A percentile compares a stretch with the other conserved stretches of the same genome.
Evolutionary conservation across 2,888 invertebrate species (phyloP).

Genomic region (Amiota mariae): DNA sequence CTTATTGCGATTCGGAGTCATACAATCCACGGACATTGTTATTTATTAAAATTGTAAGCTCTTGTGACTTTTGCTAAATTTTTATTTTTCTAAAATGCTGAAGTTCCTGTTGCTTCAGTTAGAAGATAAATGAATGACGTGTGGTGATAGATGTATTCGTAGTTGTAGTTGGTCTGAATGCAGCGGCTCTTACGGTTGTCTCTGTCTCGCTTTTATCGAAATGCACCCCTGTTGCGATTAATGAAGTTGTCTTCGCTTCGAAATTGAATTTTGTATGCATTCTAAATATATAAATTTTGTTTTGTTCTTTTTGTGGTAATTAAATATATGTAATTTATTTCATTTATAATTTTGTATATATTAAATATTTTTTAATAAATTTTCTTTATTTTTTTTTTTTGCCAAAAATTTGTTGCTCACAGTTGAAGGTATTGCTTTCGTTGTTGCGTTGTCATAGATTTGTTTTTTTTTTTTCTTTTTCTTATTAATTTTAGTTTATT

Average conservation of each 20-base stretch:
- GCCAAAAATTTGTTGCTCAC: constrained; percentile 62
- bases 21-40: constrained; percentile 69
- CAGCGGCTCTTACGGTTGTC: background rate
- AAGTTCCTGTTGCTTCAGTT: background rate
- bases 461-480: constrained; percentile 30
- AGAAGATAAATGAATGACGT: background rate
- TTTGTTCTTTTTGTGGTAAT: background rate
- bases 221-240: background rate
- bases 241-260: background rate
- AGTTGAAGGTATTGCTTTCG: constrained; percentile 73
- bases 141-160: no score
- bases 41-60: constrained; percentile 33
- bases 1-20: constrained; percentile 60
- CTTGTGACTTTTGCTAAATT: background rate
- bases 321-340: constrained; percentile 30
- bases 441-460: constrained; percentile 67
- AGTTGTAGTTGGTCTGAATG: background rate
- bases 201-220: background rate
- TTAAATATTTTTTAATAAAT: constrained; percentile 31
- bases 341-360: constrained; percentile 21
- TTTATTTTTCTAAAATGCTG: background rate
- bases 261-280: constrained; percentile 2
- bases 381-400: constrained; percentile 35
- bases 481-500: background rate
- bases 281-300: constrained; percentile 3